Conservation (phyloP, 2,113 vertebrate genomes). For the Charina bottae region DNA sequence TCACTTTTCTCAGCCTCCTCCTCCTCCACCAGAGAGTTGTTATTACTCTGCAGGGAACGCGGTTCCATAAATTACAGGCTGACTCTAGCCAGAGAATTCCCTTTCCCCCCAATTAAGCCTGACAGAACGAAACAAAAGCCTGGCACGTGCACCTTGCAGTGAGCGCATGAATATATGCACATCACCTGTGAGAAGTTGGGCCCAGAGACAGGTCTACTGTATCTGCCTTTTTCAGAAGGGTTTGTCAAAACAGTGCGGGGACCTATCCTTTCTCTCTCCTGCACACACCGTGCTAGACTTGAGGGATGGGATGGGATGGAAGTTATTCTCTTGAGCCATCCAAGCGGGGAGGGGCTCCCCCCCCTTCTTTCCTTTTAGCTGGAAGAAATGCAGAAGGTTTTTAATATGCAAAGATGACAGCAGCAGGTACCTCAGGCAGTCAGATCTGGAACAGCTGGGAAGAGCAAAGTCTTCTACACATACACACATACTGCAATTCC, state of each 20-base stretch:
- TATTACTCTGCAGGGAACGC: background rate
- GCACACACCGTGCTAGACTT: too few relatives aligned
- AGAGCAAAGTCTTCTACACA: too few relatives aligned
- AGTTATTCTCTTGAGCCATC: rapidly evolving
- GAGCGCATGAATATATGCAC: background rate
- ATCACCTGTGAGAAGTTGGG: background rate
- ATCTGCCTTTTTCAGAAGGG: background rate
- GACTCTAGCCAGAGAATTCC: background rate
- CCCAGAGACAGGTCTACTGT: rapidly evolving
- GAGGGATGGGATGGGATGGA: background rate
- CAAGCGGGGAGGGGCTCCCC: background rate
- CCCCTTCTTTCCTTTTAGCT: background rate
- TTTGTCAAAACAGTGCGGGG: background rate
- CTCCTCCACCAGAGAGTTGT: background rate
- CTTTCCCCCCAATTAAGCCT: rapidly evolving
- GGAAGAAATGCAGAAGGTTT: background rate
- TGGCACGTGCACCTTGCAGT: too few relatives aligned
- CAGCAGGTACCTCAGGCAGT: background rate
- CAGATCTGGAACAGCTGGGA: background rate
- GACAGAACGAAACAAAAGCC: background rate
- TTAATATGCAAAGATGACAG: background rate
- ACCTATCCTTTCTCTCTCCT: background rate
- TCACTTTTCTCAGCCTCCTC: conserved; percentile 1
- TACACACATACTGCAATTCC: background rate
- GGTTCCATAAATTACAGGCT: background rate